Percentiles rank a stretch among this genome's conserved stretches.
Evolutionary conservation across 1,140 invertebrate species (phyloP).

Genomic region (Macrostomum lignano): DNA sequence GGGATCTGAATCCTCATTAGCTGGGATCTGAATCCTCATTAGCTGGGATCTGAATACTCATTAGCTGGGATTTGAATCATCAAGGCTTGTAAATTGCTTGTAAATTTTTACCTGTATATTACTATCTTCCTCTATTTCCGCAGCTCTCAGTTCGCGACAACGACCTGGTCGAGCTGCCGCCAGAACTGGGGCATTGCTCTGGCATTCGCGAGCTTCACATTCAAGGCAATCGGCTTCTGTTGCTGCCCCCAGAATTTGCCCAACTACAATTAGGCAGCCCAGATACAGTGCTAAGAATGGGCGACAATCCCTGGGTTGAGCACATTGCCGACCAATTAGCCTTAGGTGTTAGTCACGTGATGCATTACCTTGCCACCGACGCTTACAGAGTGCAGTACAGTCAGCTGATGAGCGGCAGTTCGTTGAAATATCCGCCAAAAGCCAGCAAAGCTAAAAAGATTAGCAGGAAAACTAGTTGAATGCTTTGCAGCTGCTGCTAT

Average conservation of each 20-base stretch:
- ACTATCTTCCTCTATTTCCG: no score
- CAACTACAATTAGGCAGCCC: conserved; percentile 59
- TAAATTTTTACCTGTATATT: no score
- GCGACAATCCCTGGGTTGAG: conserved; percentile 88
- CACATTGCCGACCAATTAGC: conserved; percentile 78
- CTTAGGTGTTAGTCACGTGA: conserved; percentile 62
- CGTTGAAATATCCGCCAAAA: conserved; percentile 44
- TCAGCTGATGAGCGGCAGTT: conserved; percentile 32
- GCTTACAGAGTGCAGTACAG: conserved; percentile 42
- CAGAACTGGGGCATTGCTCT: conserved; percentile 58
- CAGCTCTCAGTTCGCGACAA: conserved; percentile 64
- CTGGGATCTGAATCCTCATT: no score
- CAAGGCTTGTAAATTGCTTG: no score
- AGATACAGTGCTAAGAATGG: conserved; percentile 72
- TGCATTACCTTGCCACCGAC: conserved; percentile 67
- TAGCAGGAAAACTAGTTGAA: no score
- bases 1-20: no score
- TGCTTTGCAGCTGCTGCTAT: no score
- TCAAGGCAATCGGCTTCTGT: conserved; percentile 65
- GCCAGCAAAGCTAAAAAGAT: conserved; percentile 63
- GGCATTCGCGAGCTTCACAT: conserved; percentile 64
- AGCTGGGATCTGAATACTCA: no score
- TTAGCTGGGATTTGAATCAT: no score
- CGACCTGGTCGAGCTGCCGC: conserved; percentile 64
- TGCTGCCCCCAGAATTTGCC: conserved; percentile 55